Conservation (phyloP, 2,797 vertebrate genomes). For the Anas capensis region DNA sequence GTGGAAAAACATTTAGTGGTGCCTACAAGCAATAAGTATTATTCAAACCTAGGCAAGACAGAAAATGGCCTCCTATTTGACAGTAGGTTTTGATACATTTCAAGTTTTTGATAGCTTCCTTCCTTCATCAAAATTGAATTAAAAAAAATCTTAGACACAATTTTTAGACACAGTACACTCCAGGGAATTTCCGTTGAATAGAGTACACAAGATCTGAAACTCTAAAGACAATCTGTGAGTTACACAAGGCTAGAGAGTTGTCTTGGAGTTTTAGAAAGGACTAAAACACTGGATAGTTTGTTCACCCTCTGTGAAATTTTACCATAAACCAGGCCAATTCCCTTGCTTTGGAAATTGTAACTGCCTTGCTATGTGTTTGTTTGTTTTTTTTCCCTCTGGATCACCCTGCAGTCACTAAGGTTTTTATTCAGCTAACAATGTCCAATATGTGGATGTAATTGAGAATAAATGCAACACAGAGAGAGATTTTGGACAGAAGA, state of each 20-base stretch:
- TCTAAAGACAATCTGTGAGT: neutral
- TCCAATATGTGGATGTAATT: neutral
- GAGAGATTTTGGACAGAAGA: neutral
- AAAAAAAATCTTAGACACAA: neutral
- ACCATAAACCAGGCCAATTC: neutral
- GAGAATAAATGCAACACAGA: neutral
- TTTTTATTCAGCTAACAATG: neutral
- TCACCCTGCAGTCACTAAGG: neutral
- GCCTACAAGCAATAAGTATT: neutral
- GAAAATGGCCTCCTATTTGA: neutral
- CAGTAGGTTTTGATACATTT: neutral
- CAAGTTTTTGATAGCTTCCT: neutral
- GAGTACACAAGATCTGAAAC: neutral
- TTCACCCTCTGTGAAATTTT: neutral
- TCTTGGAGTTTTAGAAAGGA: neutral
- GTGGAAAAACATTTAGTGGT: neutral
- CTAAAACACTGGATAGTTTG: neutral
- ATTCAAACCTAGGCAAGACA: neutral
- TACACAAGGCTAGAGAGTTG: neutral
- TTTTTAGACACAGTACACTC: neutral
- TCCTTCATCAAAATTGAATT: neutral
- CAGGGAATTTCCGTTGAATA: neutral
- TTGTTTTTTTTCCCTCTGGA: neutral
- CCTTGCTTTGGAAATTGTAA: neutral
- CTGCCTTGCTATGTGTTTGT: neutral